Evolutionary conservation across 2,888 invertebrate genomes (phyloP), one percentile per base, ranked within the genome.

Genomic region (Metellina segmentata): DNA sequence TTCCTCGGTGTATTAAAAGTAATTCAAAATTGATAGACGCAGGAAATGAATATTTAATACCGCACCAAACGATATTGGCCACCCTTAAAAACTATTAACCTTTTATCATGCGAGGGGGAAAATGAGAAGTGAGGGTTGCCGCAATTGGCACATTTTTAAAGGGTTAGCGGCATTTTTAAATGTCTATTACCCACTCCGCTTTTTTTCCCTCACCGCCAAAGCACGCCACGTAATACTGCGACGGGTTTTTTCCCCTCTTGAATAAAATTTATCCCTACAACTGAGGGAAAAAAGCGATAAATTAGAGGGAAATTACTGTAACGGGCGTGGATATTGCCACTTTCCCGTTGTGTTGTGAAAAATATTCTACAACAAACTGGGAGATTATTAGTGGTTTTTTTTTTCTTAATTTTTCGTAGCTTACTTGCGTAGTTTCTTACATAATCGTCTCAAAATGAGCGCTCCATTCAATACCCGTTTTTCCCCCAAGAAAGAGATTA

Each of bases 1-100:
- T 89, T 11, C 34, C 75, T n/a, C 52, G 4, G 72, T 72, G 88
- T 85, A 81, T 88, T 85, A 88, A 89, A 91, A 91, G 88, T 91
- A 88, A 91, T 91, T 91, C 91, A 91, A 81, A 77, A 88, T 86
- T 91, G 91, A 91, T 91, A 91, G 91, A 74, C 71, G 20, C 69
- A 88, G 91, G 91, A 91, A 91, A 91, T 91, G 91, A 85, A 88
- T 74, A 74, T 91, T 91, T 91, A 91, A 91, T 88, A 91, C 91
- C 79, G 20, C 70, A 69, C 81, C 71, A 85, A 91, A 91, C 83
- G 91, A 91, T 91, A 91, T 91, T 91, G 91, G 86, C 81, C 34
- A 20, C 74, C 88, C 83, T 88, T 91, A 91, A 91, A 91, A 91
- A 88, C 88, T 89, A 91, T 91, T 91, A 91, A 91, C 91, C 91